Conservation (phyloP, 2,797 vertebrate species). For the Microcaecilia unicolor region DNA sequence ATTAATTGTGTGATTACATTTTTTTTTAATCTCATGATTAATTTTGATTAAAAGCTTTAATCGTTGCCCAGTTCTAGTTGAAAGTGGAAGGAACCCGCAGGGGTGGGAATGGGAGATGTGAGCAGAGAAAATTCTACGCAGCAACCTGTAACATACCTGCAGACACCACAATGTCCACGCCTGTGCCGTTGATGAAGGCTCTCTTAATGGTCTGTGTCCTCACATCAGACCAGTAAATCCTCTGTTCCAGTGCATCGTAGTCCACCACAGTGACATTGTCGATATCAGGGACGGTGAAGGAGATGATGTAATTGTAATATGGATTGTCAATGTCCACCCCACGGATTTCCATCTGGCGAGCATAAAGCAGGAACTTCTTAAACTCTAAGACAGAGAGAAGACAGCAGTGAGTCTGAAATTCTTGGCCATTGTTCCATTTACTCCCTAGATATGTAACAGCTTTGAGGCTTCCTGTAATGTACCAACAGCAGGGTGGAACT, state of each 20-base stretch:
- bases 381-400: constrained; percentile 56
- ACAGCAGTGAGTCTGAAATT: too few relatives aligned
- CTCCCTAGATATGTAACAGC: too few relatives aligned
- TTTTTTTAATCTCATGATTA: too few relatives aligned
- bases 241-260: constrained; percentile 84
- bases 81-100: too few relatives aligned
- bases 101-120: not conserved
- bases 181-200: constrained; percentile 93
- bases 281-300: constrained; percentile 91
- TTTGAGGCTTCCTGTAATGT: too few relatives aligned
- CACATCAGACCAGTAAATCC: constrained; percentile 95
- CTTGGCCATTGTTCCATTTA: too few relatives aligned
- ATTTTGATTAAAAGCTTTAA: too few relatives aligned
- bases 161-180: constrained; percentile 88
- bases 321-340: constrained; percentile 92
- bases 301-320: constrained; percentile 97
- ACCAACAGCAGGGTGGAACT: too few relatives aligned
- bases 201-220: constrained; percentile 91
- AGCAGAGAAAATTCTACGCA: not conserved
- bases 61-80: too few relatives aligned
- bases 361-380: constrained; percentile 90
- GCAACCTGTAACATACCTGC: constrained; percentile 84
- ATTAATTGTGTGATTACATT: too few relatives aligned
- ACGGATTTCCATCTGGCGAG: constrained; percentile 92
- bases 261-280: constrained; percentile 94